A percentile compares a stretch with the other conserved stretches of the same genome.
These are phyloP conservation scores for Helicoverpa armigera DNA, from an alignment of 1,140 invertebrate genomes.

Conservation along the genomic window DNA sequence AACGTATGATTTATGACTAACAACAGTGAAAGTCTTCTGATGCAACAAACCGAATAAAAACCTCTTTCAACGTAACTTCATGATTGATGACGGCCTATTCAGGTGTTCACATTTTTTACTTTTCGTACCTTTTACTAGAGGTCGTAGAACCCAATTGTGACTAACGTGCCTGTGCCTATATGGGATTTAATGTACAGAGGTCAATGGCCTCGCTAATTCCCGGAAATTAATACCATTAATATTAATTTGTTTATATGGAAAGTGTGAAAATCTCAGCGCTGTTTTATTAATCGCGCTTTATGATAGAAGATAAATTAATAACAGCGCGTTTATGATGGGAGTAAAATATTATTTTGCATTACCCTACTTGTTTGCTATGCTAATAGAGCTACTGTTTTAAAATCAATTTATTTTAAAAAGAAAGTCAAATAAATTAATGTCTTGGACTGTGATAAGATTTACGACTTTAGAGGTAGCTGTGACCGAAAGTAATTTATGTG, in stretches of 20 bases:
- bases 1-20: slow-evolving; percentile 67
- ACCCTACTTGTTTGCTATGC: slow-evolving; percentile 25
- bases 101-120: slow-evolving; percentile 63
- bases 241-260: slow-evolving; percentile 27
- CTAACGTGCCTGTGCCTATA: slow-evolving; percentile 36
- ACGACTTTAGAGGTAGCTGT: slow-evolving; percentile 21
- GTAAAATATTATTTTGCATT: slow-evolving; percentile 34
- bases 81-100: slow-evolving; percentile 74
- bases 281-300: slow-evolving; percentile 15
- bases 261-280: slow-evolving; percentile 18
- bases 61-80: slow-evolving; percentile 63
- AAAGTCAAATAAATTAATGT: slow-evolving; percentile 13
- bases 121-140: slow-evolving; percentile 55
- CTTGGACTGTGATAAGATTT: slow-evolving; percentile 7
- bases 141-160: slow-evolving; percentile 51
- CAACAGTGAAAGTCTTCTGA: slow-evolving; percentile 72
- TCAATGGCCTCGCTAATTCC: slow-evolving; percentile 42
- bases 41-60: slow-evolving; percentile 60
- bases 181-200: slow-evolving; percentile 45
- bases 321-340: slow-evolving; percentile 16
- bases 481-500: slow-evolving; percentile 11
- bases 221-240: slow-evolving; percentile 31
- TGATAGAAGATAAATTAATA: slow-evolving; percentile 37
- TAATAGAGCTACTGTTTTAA: slow-evolving; percentile 29
- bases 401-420: slow-evolving; percentile 2